Conservation (phyloP, 2,888 invertebrate genomes). For the Branchipolynoe longqiensis region DNA sequence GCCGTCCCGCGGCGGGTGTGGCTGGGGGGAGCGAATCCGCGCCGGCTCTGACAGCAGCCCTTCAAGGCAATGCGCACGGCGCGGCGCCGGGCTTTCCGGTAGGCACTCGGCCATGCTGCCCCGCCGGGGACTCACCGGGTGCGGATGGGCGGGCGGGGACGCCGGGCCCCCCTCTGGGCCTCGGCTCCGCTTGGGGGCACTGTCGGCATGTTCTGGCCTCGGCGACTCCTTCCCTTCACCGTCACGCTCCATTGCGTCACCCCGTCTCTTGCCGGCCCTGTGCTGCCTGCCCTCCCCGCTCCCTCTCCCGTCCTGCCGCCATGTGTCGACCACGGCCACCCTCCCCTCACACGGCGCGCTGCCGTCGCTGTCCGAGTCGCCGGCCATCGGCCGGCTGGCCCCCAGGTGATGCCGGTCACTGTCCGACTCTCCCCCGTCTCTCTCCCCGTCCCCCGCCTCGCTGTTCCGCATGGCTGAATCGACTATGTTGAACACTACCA, state of each 20-base stretch:
- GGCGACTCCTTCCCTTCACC: not conserved
- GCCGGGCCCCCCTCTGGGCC: not conserved
- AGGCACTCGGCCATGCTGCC: not conserved
- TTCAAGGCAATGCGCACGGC: slow-evolving; percentile 1
- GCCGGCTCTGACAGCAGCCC: not conserved
- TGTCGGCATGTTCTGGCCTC: too few species aligned
- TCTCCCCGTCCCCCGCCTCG: slow-evolving; percentile 3
- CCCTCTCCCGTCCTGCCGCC: too few species aligned
- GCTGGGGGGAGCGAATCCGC: not conserved
- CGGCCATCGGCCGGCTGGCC: too few species aligned
- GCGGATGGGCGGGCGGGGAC: not conserved
- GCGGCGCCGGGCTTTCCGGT: not conserved
- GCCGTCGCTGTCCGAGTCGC: too few species aligned
- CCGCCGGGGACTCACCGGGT: not conserved
- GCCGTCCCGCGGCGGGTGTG: not conserved
- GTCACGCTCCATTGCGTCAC: not conserved
- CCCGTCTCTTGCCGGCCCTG: not conserved
- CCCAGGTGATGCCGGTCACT: too few species aligned
- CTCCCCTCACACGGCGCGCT: too few species aligned
- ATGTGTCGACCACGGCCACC: too few species aligned
- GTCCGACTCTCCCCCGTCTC: not conserved
- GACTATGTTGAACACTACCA: slow-evolving; percentile 12
- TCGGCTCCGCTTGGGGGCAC: not conserved
- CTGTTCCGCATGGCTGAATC: slow-evolving; percentile 47
- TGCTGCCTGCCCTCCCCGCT: too few species aligned